phyloP scores from a whole-genome alignment of 2,113 vertebrate genomes.

The Pterophyllum scalare region DNA sequence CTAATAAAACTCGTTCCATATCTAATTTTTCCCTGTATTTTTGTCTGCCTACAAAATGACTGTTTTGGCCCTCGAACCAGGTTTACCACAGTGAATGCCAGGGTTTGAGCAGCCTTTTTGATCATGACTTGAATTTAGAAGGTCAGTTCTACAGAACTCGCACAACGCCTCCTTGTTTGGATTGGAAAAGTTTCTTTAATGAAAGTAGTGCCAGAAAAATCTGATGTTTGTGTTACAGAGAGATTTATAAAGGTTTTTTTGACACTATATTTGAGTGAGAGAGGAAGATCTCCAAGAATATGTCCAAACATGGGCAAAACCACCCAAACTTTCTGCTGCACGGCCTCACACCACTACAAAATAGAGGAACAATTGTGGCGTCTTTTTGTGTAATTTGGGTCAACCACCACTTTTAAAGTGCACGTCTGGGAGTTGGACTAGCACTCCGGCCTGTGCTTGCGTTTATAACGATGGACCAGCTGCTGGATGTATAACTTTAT shows the following conservation, averaged over 20 bases:
- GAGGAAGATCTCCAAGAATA: not conserved
- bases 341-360: not conserved
- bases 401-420: not conserved
- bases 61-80: not conserved
- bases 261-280: not conserved
- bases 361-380: not conserved
- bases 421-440: not conserved
- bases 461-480: not conserved
- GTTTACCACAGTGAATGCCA: not conserved
- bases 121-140: not conserved
- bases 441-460: not conserved
- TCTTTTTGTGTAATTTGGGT: constrained; percentile 8
- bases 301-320: not conserved
- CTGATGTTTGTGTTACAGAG: not conserved
- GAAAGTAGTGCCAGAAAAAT: not conserved
- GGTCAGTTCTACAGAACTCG: not conserved
- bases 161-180: not conserved
- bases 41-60: not conserved
- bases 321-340: not conserved
- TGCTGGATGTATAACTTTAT: not conserved
- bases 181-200: not conserved
- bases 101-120: not conserved
- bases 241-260: not conserved
- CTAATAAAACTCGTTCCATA: not conserved
- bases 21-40: not conserved